Base-by-base conservation (phyloP, 1,140 invertebrate species). In the Euwallacea fornicatus region DNA sequence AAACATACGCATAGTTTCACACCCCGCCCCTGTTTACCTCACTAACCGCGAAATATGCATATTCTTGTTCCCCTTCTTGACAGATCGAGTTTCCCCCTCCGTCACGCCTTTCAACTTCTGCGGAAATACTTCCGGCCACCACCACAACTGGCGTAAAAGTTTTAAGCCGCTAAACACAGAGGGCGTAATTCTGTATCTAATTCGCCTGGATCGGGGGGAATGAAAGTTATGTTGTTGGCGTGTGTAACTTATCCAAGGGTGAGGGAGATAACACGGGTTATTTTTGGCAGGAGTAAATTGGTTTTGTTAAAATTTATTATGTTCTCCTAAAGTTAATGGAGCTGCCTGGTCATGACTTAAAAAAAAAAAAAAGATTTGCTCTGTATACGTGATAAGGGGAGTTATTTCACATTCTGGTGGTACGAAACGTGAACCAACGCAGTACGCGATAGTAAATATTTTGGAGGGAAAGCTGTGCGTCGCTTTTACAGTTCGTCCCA, bases 71-170 rank as follows among this genome's bases (percentile, higher is more conserved):
- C 21, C 21, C 21, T 33, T 33, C 21, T 33, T 33, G 21, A 33
- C 21, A 33, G 21, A 33, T 33, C 21, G 21, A 33, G 21, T 58
- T 58, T 58, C 15, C 55, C 15, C 10, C 15, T 21, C 7, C n/a
- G 55, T 58, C 16, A 58, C 13, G 55, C n/a, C 2, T 58, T 13
- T 58, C 9, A 58, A 58, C 55, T 58, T 58, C 16, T 50, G 46
- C 46, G 46, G 46, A 50, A 50, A 50, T 13, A 50, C 46, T 50
- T 50, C 46, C 46, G 9, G 46, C 46, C 46, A 50, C 13, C 46
- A 13, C 46, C 9, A 10, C 46, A 50, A 13, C 46, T 13, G 13
- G 9, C 46, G 46, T 50, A 50, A 50, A 50, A 50, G 9, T 50
- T 50, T 13, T 13, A 50, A 50, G 13, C 46, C 46, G 9, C 46